A percentile compares a stretch with the other conserved stretches of the same genome.
These are phyloP conservation scores for Mya arenaria DNA, from an alignment of 1,140 invertebrate genomes.

Conservation along the genomic window DNA sequence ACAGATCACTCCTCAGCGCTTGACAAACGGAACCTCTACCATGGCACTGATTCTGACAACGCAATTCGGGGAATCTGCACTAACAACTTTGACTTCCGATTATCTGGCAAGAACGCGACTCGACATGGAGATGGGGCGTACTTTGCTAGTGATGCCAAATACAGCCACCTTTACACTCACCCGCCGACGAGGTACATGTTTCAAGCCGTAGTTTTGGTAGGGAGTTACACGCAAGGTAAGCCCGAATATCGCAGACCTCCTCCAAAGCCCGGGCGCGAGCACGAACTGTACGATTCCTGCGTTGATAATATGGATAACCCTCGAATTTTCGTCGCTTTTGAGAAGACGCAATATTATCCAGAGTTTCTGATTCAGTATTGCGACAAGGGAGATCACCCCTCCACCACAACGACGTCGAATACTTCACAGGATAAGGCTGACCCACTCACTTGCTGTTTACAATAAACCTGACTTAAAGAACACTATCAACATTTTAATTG, in stretches of 20 bases:
- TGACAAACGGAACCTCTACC: conserved; percentile 63
- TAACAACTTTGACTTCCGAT: conserved; percentile 70
- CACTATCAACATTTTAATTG: no score
- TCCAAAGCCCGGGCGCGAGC: conserved; percentile 53
- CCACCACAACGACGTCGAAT: background rate
- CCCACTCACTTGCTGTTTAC: no score
- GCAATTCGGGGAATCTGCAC: conserved; percentile 63
- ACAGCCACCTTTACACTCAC: conserved; percentile 65
- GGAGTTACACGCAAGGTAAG: conserved; percentile 66
- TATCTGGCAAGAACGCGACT: conserved; percentile 67
- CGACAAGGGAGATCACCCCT: conserved; percentile 61
- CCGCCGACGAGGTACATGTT: conserved; percentile 62
- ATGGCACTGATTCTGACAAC: conserved; percentile 65
- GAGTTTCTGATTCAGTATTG: conserved; percentile 74
- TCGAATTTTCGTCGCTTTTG: conserved; percentile 73
- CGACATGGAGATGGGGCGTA: conserved; percentile 74
- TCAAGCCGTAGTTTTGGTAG: conserved; percentile 69
- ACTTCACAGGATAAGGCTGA: no score
- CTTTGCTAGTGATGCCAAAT: conserved; percentile 69
- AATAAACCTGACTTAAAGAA: no score
- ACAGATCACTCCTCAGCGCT: no score
- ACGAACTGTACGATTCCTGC: conserved; percentile 72
- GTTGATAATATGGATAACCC: conserved; percentile 69
- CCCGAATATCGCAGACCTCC: conserved; percentile 63
- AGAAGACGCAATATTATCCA: conserved; percentile 73